Base-by-base conservation (phyloP, 2,113 vertebrate species). In the Manacus vitellinus region DNA sequence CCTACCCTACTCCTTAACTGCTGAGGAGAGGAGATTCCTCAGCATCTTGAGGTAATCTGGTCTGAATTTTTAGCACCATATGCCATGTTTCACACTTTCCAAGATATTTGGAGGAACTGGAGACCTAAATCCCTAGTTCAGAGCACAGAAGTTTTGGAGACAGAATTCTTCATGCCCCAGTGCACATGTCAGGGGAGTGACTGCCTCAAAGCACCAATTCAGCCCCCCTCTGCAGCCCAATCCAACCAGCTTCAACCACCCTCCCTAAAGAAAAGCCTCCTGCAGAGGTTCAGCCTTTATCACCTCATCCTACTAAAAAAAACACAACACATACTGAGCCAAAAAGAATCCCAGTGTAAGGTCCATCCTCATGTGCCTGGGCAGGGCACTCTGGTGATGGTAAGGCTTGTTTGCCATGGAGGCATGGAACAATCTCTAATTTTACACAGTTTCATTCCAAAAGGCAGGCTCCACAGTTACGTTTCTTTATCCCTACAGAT, bases 331-430 rank as follows among this genome's bases (percentile, higher is more conserved):
- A 28, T 2, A 37, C 3, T 4, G 37, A 70, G 79, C 9, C 85
- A 88, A 47, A 68, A 58, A 79, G 59, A 71, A 84, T 24, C 43
- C 25, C 63, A 59, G 41, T 17, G 43, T 49, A 77, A 91, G 39
- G 63, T 20, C 62, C 79, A 66, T 46, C 43, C 49, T 41, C 73
- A 55, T 1, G 1, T 25, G 66, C 65, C 70, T 33, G 39, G 17
- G 25, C 19, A 6, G 6, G 6, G 83, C 71, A 47, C 61, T 39
- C 73, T 25, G 28, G 18, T 0, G 3, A 72, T 25, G 51, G 51
- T 22, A 73, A 90, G 41, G 20, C 43, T 73, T 24, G 25, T 55
- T 84, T 55, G 86, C 47, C 0, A 0, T 0, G 0, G 46, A 77
- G 41, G 41, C 46, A 62, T 1, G 4, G 59, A 67, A 41, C 52